phyloP scores from a whole-genome alignment of 2,888 invertebrate species.

The Aleiodes leptofemur region DNA sequence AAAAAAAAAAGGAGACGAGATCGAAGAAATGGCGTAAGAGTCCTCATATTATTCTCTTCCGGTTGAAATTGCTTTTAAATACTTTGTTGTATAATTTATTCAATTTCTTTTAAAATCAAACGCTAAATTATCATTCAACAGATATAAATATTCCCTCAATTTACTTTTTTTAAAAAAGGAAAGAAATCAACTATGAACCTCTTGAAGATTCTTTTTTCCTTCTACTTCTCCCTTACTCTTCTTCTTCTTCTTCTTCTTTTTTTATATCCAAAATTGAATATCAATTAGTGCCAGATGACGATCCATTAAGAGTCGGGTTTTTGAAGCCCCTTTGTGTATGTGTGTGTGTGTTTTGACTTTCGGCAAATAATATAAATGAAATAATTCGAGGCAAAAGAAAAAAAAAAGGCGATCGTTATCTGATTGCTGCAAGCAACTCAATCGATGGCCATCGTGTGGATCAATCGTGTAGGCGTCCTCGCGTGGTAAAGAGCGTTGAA shows the following conservation, averaged over 20 bases:
- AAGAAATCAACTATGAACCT: no score
- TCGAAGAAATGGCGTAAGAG: constrained; percentile 16
- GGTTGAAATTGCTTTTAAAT: constrained; percentile 32
- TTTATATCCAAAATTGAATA: constrained; percentile 18
- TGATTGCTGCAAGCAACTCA: constrained; percentile 63
- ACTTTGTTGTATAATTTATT: constrained; percentile 11
- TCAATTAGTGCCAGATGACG: constrained; percentile 8
- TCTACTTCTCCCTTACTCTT: not conserved
- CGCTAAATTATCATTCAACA: not conserved
- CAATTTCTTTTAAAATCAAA: no score
- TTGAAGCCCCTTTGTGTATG: not conserved
- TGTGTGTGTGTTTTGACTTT: constrained; percentile 18
- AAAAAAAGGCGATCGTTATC: constrained; percentile 56
- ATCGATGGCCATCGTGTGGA: constrained; percentile 62
- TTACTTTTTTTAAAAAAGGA: not conserved
- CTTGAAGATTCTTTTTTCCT: not conserved
- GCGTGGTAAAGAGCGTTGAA: constrained; percentile 4
- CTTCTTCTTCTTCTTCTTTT: not conserved
- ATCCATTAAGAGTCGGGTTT: constrained; percentile 32
- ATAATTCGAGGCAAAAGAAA: not conserved
- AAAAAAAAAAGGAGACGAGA: constrained; percentile 44
- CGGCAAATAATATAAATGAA: constrained; percentile 14
- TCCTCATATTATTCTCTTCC: constrained; percentile 24
- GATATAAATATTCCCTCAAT: not conserved
- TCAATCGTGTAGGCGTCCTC: constrained; percentile 61